These are phyloP conservation scores for Nomada flava DNA, from an alignment of 2,888 invertebrate genomes.

Conservation along the genomic window DNA sequence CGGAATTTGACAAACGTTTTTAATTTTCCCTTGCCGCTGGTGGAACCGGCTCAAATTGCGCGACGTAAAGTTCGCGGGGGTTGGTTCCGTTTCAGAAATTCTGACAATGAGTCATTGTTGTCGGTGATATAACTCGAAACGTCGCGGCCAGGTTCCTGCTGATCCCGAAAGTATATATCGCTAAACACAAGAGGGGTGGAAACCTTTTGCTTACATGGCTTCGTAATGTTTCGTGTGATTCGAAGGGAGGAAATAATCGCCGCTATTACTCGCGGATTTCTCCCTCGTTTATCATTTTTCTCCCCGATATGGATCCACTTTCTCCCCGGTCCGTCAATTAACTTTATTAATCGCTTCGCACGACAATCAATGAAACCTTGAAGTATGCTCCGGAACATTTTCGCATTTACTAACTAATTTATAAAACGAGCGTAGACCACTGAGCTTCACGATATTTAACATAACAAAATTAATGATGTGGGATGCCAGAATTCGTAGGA, in stretches of 20 bases:
- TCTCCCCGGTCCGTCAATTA: background rate
- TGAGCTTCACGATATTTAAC: no score
- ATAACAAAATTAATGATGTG: no score
- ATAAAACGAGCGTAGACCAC: no score
- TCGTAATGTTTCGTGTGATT: constrained; percentile 38
- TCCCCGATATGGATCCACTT: background rate
- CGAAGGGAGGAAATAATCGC: constrained; percentile 38
- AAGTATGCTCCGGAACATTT: no score
- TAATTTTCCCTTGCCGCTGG: background rate
- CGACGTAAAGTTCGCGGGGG: constrained; percentile 26
- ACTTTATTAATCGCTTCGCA: no score
- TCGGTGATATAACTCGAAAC: constrained; percentile 57
- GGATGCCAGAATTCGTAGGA: no score
- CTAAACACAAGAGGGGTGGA: constrained; percentile 34
- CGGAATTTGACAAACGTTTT: constrained; percentile 13
- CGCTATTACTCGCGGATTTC: background rate
- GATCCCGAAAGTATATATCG: constrained; percentile 47
- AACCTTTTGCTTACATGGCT: constrained; percentile 49
- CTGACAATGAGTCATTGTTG: constrained; percentile 62
- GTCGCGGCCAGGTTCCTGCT: constrained; percentile 52
- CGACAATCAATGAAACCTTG: background rate
- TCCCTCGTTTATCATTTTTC: constrained; percentile 3
- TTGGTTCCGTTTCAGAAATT: constrained; percentile 50
- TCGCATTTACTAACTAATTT: no score
- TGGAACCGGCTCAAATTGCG: background rate